A percentile compares a stretch with the other conserved stretches of the same genome.
phyloP scores from a whole-genome alignment of 2,888 invertebrate species.

The Flexamia atlantica region DNA sequence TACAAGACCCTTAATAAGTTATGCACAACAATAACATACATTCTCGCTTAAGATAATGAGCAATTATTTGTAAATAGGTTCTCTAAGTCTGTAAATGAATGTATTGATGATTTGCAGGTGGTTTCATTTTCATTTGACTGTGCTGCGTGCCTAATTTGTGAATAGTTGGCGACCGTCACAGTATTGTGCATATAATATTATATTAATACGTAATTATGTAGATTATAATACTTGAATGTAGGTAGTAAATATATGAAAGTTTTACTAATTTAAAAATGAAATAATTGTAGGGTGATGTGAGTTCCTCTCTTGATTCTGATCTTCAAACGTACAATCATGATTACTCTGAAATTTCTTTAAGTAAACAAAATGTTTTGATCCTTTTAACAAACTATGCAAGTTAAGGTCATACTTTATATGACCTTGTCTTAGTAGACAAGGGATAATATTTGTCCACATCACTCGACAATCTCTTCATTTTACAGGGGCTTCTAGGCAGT shows the following conservation, averaged over 20 bases:
- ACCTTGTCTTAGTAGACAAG: no score
- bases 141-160: constrained; percentile 48
- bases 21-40: constrained; percentile 34
- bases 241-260: constrained; percentile 20
- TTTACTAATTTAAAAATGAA: constrained; percentile 5
- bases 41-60: background rate
- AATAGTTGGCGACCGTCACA: constrained; percentile 16
- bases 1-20: constrained; percentile 13
- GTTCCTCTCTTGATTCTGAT: background rate
- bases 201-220: constrained; percentile 33
- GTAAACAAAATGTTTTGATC: no score
- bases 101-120: constrained; percentile 1
- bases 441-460: background rate
- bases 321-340: no score
- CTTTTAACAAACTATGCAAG: no score
- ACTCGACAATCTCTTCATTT: background rate
- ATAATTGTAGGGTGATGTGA: background rate
- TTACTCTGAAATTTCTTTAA: no score
- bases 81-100: constrained; percentile 16
- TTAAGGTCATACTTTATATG: no score
- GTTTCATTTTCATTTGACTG: constrained; percentile 46
- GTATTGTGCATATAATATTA: constrained; percentile 44
- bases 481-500: constrained; percentile 13
- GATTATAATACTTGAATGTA: constrained; percentile 4
- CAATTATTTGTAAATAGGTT: constrained; percentile 41